phyloP scores from a whole-genome alignment of 2,797 vertebrate genomes.

The Galagoides demidoff region DNA sequence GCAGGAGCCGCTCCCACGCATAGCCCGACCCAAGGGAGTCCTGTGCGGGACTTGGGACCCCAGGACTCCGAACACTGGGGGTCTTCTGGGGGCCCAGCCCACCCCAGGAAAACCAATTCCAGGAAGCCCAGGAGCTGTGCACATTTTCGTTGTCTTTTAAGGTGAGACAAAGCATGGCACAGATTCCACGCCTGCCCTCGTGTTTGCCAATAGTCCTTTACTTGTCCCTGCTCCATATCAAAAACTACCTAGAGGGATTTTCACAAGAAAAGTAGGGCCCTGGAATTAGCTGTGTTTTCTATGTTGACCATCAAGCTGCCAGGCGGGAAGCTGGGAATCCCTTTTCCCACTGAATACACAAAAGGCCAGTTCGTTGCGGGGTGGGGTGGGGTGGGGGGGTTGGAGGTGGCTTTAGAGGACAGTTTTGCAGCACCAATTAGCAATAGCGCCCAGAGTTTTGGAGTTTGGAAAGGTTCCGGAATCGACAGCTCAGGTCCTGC shows the following conservation, averaged over 20 bases:
- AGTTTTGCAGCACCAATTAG: not conserved
- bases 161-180: not conserved
- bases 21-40: not conserved
- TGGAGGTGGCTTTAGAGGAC: not conserved
- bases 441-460: not conserved
- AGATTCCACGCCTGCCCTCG: not conserved
- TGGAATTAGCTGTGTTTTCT: not conserved
- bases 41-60: no score
- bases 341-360: not conserved
- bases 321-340: not conserved
- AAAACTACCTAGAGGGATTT: not conserved
- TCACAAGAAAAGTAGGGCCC: not conserved
- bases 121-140: not conserved
- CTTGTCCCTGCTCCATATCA: not conserved
- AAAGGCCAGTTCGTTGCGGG: not conserved
- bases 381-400: no score
- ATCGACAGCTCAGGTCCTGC: not conserved
- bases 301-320: not conserved
- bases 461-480: not conserved
- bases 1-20: not conserved
- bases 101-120: not conserved
- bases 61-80: not conserved
- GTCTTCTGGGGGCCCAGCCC: not conserved
- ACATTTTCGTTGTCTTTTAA: not conserved
- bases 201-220: slow-evolving; percentile 1